Evolutionary conservation across 2,888 invertebrate species (phyloP).

Genomic region (Vandiemenella viatica): DNA sequence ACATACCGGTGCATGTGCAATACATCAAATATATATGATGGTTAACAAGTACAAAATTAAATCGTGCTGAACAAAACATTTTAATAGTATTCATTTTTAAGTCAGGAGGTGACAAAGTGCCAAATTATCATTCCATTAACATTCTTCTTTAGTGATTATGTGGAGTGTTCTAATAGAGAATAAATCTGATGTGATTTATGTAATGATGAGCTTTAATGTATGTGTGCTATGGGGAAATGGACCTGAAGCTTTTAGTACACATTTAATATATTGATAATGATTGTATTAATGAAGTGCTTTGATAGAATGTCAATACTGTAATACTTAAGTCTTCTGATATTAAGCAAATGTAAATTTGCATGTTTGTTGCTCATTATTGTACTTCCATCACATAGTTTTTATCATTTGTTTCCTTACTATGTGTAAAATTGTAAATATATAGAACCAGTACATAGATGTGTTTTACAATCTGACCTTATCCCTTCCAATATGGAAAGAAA

Average conservation of each 20-base stretch:
- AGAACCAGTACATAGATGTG: too few species aligned
- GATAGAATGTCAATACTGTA: constrained; percentile 5
- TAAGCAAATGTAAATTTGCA: constrained; percentile 1
- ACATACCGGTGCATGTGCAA: too few species aligned
- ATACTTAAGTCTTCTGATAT: constrained; percentile 5
- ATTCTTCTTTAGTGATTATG: too few species aligned
- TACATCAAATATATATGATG: too few species aligned
- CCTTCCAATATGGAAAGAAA: too few species aligned
- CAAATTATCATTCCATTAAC: too few species aligned
- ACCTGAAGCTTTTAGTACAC: constrained; percentile 3
- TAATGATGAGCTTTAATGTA: not conserved
- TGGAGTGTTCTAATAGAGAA: not conserved
- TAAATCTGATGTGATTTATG: constrained; percentile 2
- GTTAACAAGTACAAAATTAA: too few species aligned
- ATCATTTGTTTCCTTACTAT: constrained; percentile 9
- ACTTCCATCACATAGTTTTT: constrained; percentile 7
- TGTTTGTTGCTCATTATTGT: constrained; percentile 10
- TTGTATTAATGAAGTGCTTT: constrained; percentile 4
- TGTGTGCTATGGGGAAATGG: not conserved
- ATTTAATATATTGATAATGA: constrained; percentile 2
- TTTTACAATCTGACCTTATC: too few species aligned
- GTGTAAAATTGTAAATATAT: constrained; percentile 15
- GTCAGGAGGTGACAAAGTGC: too few species aligned
- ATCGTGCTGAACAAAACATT: too few species aligned
- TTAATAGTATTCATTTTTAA: too few species aligned